Evolutionary conservation across 2,113 vertebrate species (phyloP).

Genomic region (Helogale parvula): DNA sequence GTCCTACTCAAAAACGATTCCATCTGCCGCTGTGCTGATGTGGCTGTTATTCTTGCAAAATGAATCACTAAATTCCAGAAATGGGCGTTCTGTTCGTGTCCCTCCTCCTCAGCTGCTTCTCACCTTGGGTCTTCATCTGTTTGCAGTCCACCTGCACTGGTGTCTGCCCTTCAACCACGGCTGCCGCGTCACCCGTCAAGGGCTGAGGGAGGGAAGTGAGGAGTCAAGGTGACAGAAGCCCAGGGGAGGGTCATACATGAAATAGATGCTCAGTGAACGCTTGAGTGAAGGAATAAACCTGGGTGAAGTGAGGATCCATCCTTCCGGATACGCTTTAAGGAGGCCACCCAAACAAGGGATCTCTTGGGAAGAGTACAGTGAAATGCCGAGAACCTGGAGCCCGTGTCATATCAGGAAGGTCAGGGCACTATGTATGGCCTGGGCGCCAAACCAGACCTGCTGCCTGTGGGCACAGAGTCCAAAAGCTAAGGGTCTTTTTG

Average conservation of each 20-base stretch:
- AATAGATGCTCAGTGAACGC: fast-evolving
- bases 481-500: neutral
- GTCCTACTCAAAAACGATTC: fast-evolving
- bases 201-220: neutral
- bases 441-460: neutral
- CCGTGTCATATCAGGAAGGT: fast-evolving
- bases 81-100: neutral
- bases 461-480: neutral
- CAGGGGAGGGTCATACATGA: neutral
- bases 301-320: fast-evolving
- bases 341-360: neutral
- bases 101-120: neutral
- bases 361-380: fast-evolving
- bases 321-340: neutral
- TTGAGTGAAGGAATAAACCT: neutral
- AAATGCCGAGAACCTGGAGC: neutral
- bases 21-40: fast-evolving
- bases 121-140: neutral
- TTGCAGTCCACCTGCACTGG: neutral
- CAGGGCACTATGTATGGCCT: neutral
- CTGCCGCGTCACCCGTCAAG: neutral
- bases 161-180: neutral
- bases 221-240: fast-evolving
- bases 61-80: neutral
- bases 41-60: neutral